Base-by-base conservation (phyloP, 2,797 vertebrate species). In the Anomalospiza imberbis region DNA sequence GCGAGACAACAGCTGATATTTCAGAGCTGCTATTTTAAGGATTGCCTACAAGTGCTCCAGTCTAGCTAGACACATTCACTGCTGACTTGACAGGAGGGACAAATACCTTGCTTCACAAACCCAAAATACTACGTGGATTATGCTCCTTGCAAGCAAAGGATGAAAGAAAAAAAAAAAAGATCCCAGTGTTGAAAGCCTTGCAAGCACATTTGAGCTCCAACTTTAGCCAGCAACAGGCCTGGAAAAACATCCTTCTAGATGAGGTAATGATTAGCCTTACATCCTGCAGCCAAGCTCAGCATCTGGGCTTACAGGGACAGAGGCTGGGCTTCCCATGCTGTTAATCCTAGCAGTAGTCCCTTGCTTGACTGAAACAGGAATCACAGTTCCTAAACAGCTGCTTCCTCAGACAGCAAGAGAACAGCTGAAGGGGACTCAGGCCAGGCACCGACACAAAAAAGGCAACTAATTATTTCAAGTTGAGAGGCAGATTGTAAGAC, bases 341-440 rank as follows among this genome's bases (percentile, higher is more conserved):
- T n/a, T 93, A 94, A 92, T 93, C 85, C 94, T 54, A 76, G 78
- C 92, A 66, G 92, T 67, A 94, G 89, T 77, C 78, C 78, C 81
- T 24, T 62, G 61, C 91, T 44, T 34, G 81, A 80, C 50, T 85
- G 92, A 68, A 92, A 95, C 78, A 96, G 66, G 87, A 93, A 85
- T 89, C 82, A 17, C 54, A 77, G 82, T 10, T 93, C 89, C 82
- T 81, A 57, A 86, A 84, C 94, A 97, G 96, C 94, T 96, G 96
- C 47, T 92, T 94, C 91, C 92, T 76, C 17, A 1, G 83, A 85
- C 54, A 75, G 71, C 22, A 10, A 83, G 24, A 7, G 77, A 92
- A 85, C 95, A 97, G 94, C 94, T 96, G 94, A 96, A 72, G 40
- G 70, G 55, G 82, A 78, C 36, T 71, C 48, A 14, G 63, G 87